phyloP scores from a whole-genome alignment of 2,113 vertebrate species.

The Toxotes jaculatrix region DNA sequence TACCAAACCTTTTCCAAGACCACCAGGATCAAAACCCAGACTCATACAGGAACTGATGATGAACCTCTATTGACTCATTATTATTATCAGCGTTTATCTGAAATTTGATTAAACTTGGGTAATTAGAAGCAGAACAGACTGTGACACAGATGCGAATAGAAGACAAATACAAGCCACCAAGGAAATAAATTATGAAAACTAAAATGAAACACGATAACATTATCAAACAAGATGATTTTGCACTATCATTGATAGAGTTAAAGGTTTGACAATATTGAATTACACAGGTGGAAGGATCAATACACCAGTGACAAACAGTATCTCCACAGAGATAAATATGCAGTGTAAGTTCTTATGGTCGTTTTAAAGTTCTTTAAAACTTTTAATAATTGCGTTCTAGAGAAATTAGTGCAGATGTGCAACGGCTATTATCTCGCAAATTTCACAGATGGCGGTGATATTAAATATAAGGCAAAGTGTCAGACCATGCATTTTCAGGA shows the following conservation, averaged over 20 bases:
- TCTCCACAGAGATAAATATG: slow-evolving; percentile 8
- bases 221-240: too few relatives aligned
- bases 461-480: not conserved
- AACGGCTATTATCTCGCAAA: slow-evolving; percentile 23
- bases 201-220: not conserved
- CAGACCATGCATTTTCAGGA: slow-evolving; percentile 8
- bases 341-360: not conserved
- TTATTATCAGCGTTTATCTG: not conserved
- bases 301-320: not conserved
- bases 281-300: slow-evolving; percentile 1
- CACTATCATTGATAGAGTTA: not conserved
- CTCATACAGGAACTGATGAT: not conserved
- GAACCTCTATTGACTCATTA: not conserved
- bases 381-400: not conserved
- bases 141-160: not conserved
- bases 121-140: not conserved
- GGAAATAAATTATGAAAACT: not conserved
- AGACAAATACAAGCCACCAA: not conserved
- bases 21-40: not conserved
- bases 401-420: slow-evolving; percentile 36
- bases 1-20: not conserved
- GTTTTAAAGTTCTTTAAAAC: not conserved
- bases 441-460: slow-evolving; percentile 39
- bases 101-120: not conserved
- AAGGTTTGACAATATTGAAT: not conserved